Conservation (phyloP, 1,140 invertebrate genomes). For the Propsilocerus akamusi region DNA sequence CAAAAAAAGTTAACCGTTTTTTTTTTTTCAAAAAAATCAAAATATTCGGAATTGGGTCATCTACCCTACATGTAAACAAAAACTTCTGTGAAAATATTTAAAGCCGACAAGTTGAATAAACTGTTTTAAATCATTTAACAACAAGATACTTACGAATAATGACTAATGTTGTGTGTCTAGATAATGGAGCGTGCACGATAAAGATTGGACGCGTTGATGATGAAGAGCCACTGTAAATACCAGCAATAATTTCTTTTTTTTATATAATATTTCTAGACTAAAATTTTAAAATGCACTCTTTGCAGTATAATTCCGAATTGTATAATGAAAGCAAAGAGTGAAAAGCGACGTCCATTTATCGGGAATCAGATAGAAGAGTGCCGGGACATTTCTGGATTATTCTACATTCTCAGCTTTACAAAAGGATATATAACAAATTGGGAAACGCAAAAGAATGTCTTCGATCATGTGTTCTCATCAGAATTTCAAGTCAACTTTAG, state of each 20-base stretch:
- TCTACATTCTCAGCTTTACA: constrained; percentile 86
- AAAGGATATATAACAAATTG: constrained; percentile 91
- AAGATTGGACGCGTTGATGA: constrained; percentile 64
- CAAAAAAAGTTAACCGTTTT: too few species aligned
- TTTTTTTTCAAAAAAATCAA: too few species aligned
- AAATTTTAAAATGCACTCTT: constrained; percentile 10
- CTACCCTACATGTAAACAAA: too few species aligned
- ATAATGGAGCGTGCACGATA: constrained; percentile 71
- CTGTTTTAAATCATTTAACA: too few species aligned
- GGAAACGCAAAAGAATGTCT: constrained; percentile 89
- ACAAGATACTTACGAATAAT: too few species aligned
- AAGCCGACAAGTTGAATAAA: too few species aligned
- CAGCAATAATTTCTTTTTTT: constrained; percentile 5
- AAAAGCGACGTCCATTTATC: constrained; percentile 80
- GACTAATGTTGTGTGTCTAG: constrained; percentile 27
- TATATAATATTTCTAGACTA: constrained; percentile 7
- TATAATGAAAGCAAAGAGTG: constrained; percentile 95
- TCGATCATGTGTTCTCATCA: constrained; percentile 89
- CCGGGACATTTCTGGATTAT: constrained; percentile 84
- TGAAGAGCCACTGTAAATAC: constrained; percentile 40
- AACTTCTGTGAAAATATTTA: too few species aligned
- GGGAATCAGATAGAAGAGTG: constrained; percentile 91
- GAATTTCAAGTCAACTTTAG: constrained; percentile 61
- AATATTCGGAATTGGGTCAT: too few species aligned
- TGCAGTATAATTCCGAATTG: constrained; percentile 77